phyloP scores from a whole-genome alignment of 2,888 invertebrate genomes.

The Brachycybe producta region DNA sequence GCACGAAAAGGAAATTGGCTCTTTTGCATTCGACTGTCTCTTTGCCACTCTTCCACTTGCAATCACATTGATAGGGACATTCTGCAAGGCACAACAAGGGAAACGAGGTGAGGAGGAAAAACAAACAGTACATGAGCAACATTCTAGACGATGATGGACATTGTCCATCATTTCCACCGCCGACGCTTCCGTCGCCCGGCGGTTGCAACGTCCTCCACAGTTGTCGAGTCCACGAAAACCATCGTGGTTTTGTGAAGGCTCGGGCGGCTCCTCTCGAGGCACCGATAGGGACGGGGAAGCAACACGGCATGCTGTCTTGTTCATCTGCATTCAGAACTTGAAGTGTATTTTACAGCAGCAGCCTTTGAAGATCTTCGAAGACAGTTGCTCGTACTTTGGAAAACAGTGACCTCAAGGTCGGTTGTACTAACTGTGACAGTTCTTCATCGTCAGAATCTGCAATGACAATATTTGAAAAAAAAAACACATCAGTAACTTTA shows the following conservation, averaged over 20 bases:
- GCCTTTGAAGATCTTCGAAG: too few species aligned
- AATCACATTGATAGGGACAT: conserved; percentile 69
- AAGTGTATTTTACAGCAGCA: too few species aligned
- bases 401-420: too few species aligned
- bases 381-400: too few species aligned
- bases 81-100: conserved; percentile 16
- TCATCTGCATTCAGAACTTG: conserved; percentile 4
- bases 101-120: conserved; percentile 4
- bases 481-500: too few species aligned
- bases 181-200: conserved; percentile 4
- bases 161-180: not conserved
- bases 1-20: conserved; percentile 66
- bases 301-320: not conserved
- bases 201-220: conserved; percentile 7
- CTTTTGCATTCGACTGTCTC: conserved; percentile 79
- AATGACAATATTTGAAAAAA: too few species aligned
- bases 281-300: conserved; percentile 3
- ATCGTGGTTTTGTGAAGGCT: not conserved
- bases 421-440: too few species aligned
- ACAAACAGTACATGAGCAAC: not conserved
- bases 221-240: conserved; percentile 5
- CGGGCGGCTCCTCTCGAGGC: too few species aligned
- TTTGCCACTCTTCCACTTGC: conserved; percentile 79
- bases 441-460: too few species aligned
- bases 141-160: not conserved